Base-by-base conservation (phyloP, 2,113 vertebrate genomes). In the Recurvirostra avosetta region DNA sequence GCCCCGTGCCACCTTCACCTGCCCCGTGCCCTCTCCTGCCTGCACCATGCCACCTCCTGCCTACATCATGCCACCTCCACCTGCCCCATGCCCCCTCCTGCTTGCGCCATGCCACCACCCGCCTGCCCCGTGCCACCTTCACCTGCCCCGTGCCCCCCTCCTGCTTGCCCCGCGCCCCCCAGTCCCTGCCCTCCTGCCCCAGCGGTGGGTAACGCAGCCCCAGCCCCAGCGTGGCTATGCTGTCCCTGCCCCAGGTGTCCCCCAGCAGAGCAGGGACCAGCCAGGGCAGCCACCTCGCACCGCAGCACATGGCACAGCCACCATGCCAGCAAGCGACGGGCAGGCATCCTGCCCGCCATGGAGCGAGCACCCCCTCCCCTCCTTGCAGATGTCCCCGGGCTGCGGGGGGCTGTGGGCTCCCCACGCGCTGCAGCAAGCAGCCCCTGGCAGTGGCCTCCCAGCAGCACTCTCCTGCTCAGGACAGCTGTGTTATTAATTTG, bases 291-390 rank as follows among this genome's bases (percentile, higher is more conserved):
- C 83, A 20, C 25, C 27, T 61, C 3, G 1, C 3, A 0, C 5
- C 4, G 8, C 22, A 7, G 74, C 61, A 21, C 78, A 7, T 1
- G 41, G 56, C 86, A 9, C 2, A 2, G 3, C 40, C 22, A 2
- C 63, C 63, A 12, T 1, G 53, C 43, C 12, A 5, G 6, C 34
- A 6, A 26, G 47, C 4, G 2, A n/a, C 0, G 4, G 43, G 5
- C 25, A 4, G 43, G 5, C 27, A 5, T 3, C 30, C 53, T n/a
- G 67, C 41, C 22, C 9, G 0, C 16, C 6, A 4, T 0, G 34
- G 52, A 18, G 1, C 1, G 8, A 56, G 36, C 9, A 5, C 29
- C 18, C 36, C 2, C 0, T 34, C 30, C 43, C 32, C 9, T 30
- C 18, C 43, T 6, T 4, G 1, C 12, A 12, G 47, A 2, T 17